phyloP scores from a whole-genome alignment of 1,140 invertebrate species.

The Drosophila dunni region DNA sequence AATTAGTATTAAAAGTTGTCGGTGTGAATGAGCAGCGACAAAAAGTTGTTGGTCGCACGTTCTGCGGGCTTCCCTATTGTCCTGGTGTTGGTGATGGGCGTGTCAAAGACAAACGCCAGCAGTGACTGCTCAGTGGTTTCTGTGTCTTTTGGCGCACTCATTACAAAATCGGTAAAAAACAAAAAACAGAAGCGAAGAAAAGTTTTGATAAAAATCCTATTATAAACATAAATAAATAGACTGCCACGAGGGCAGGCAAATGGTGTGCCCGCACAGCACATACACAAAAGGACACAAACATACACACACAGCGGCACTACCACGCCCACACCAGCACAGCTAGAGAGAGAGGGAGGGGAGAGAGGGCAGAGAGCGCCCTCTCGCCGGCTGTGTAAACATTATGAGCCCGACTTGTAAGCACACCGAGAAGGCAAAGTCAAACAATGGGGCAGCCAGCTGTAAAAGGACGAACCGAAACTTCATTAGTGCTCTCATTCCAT shows the following conservation, averaged over 20 bases:
- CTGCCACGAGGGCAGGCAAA: slow-evolving; percentile 46
- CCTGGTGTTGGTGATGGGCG: slow-evolving; percentile 32
- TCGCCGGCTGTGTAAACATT: slow-evolving; percentile 66
- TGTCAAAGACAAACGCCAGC: slow-evolving; percentile 68
- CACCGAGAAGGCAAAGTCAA: slow-evolving; percentile 68
- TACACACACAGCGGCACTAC: slow-evolving; percentile 3
- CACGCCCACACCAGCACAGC: slow-evolving; percentile 18
- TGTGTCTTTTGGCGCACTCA: slow-evolving; percentile 77
- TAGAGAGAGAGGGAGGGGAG: slow-evolving; percentile 27
- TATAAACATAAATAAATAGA: slow-evolving; percentile 83
- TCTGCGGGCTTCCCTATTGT: neutral
- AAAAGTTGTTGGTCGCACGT: slow-evolving; percentile 51
- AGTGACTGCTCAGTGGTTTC: slow-evolving; percentile 57
- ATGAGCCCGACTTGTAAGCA: slow-evolving; percentile 55
- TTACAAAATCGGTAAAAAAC: slow-evolving; percentile 67
- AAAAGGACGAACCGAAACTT: slow-evolving; percentile 75
- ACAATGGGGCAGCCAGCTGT: slow-evolving; percentile 73
- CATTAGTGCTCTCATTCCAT: slow-evolving; percentile 71
- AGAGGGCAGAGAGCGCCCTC: neutral
- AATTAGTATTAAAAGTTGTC: slow-evolving; percentile 61
- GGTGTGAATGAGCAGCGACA: slow-evolving; percentile 39
- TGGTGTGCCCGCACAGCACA: slow-evolving; percentile 32
- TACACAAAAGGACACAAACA: slow-evolving; percentile 18
- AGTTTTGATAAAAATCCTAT: slow-evolving; percentile 82
- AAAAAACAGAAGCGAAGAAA: neutral